Evolutionary conservation across 2,888 invertebrate genomes (phyloP).

Genomic region (Apodemia hepburni): DNA sequence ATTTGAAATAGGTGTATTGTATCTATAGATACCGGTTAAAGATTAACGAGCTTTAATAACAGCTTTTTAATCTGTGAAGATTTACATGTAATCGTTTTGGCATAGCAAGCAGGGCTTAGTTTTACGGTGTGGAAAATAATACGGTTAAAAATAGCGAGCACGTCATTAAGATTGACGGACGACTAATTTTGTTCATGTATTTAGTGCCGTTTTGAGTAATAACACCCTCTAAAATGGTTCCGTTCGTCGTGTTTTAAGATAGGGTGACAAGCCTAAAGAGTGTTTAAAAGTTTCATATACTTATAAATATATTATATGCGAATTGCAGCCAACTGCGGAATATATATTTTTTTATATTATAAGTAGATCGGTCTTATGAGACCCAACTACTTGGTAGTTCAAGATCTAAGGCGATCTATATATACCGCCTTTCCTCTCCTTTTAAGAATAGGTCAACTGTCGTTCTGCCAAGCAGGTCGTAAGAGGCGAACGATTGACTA

Average conservation of each 20-base stretch:
- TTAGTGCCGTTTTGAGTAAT: constrained; percentile 55
- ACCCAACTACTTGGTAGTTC: no score
- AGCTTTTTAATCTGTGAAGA: constrained; percentile 15
- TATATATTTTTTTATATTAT: no score
- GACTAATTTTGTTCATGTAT: constrained; percentile 60
- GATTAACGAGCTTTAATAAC: neutral
- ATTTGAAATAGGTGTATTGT: neutral
- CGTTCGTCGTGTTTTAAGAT: constrained; percentile 28
- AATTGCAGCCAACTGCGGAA: no score
- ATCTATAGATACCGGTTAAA: neutral
- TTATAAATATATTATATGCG: neutral
- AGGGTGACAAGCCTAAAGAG: constrained; percentile 28
- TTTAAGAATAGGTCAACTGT: no score
- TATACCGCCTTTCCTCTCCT: no score
- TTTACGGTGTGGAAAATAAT: constrained; percentile 51
- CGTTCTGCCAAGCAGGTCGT: no score
- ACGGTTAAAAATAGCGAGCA: constrained; percentile 48
- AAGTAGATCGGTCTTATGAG: no score
- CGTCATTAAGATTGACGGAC: constrained; percentile 49
- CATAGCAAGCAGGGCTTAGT: constrained; percentile 43
- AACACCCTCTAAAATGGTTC: constrained; percentile 38
- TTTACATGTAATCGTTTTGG: constrained; percentile 52
- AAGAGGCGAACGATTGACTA: no score
- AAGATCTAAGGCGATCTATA: no score
- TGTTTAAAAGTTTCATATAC: neutral